These are phyloP conservation scores for Hydrocynus forskahlii DNA, from an alignment of 2,797 vertebrate species.

Conservation along the genomic window DNA sequence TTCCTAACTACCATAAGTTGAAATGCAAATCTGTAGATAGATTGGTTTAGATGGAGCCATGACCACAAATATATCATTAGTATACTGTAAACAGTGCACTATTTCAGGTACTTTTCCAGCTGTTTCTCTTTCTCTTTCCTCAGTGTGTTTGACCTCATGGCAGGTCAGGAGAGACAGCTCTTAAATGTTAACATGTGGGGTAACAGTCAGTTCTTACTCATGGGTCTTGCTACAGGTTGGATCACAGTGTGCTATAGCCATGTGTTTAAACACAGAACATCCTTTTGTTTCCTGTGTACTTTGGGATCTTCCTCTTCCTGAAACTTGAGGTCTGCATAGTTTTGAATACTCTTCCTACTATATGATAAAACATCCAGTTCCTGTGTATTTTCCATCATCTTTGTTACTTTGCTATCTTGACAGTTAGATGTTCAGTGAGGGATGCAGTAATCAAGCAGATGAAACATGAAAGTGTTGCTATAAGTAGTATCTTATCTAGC, in stretches of 20 bases:
- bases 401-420: slow-evolving; percentile 23
- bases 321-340: slow-evolving; percentile 20
- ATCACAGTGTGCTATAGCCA: slow-evolving; percentile 20
- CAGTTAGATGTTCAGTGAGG: slow-evolving; percentile 34
- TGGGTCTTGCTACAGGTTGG: slow-evolving; percentile 18
- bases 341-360: slow-evolving; percentile 6
- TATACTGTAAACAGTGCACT: neutral
- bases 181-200: neutral
- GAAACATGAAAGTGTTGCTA: slow-evolving; percentile 25
- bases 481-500: slow-evolving; percentile 47
- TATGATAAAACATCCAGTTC: slow-evolving; percentile 17
- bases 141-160: neutral
- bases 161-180: neutral
- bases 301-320: slow-evolving; percentile 52
- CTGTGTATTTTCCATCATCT: slow-evolving; percentile 3
- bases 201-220: slow-evolving; percentile 13
- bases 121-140: neutral
- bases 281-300: slow-evolving; percentile 54
- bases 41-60: neutral
- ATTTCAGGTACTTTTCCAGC: neutral
- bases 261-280: slow-evolving; percentile 49
- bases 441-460: slow-evolving; percentile 12
- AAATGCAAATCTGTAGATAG: neutral
- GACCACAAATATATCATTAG: slow-evolving; percentile 1
- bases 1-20: neutral